phyloP scores from a whole-genome alignment of 2,113 vertebrate genomes.

The Coregonus clupeaformis region DNA sequence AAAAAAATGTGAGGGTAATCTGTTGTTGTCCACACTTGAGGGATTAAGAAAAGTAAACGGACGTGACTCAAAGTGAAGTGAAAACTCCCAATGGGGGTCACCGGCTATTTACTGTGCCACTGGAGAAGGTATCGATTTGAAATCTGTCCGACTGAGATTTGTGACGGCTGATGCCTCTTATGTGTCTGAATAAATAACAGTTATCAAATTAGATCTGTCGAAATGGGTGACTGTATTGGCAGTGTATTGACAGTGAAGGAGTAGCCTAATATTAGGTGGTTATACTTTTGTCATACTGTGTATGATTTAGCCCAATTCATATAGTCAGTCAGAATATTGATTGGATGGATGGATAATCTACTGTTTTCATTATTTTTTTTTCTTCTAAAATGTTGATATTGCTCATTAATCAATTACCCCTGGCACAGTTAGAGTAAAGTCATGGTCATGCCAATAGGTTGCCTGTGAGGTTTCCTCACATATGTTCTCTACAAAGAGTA shows the following conservation, averaged over 20 bases:
- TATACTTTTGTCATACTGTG: too few species aligned
- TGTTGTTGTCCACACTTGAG: not conserved
- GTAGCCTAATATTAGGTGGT: too few species aligned
- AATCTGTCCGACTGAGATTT: not conserved
- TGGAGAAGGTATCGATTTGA: not conserved
- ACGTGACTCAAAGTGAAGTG: not conserved
- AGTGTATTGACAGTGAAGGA: not conserved
- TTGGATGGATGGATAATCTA: too few species aligned
- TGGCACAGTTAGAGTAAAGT: too few species aligned
- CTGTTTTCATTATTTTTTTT: too few species aligned
- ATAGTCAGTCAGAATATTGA: too few species aligned
- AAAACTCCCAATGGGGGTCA: not conserved
- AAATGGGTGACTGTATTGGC: not conserved
- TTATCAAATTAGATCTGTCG: not conserved
- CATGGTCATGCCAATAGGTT: too few species aligned
- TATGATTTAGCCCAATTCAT: too few species aligned
- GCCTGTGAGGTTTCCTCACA: too few species aligned
- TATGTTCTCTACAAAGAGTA: too few species aligned
- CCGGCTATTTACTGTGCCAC: not conserved
- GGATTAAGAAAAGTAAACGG: not conserved
- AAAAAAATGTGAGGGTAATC: not conserved
- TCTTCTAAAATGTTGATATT: too few species aligned
- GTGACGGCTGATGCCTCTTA: not conserved
- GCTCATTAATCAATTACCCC: too few species aligned
- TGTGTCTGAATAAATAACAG: not conserved